Base-by-base conservation (phyloP, 2,113 vertebrate genomes). In the Thamnaconus septentrionalis region DNA sequence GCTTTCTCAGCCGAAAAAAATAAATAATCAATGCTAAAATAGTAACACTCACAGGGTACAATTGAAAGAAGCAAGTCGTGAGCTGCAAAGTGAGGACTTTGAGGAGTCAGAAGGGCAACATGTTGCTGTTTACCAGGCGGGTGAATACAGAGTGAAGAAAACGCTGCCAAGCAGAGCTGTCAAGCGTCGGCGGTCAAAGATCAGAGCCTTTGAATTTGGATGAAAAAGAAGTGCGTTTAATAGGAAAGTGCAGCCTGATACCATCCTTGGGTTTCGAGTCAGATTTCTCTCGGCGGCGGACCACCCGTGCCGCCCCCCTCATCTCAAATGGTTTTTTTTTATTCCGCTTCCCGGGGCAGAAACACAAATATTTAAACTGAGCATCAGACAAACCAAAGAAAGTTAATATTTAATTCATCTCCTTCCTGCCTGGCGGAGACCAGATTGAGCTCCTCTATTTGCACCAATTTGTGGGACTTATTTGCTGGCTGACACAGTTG, bases 1-100 rank as follows among this genome's bases (percentile, higher is more conserved):
- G 64, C 53, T 9, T 66, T 64, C 57, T 65, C 56, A 62, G 66
- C 75, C 74, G 81, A 82, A 73, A 83, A 83, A 31, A 31, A 31
- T 31, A 31, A 31, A 31, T 31, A 31, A 48, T 50, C 55, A 39
- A 59, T 57, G 53, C 76, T 56, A 66, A 86, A 86, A 86, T 88
- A 85, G 86, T 64, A 85, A 80, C 82, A 80, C 70, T 77, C 66
- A 57, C 59, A 85, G 66, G 80, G 73, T 79, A 74, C 82, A 85
- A 85, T 86, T 89, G 82, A 89, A 89, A 69, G 63, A 53, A 71
- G 73, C 61, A 62, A 82, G 74, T 68, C 56, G 47, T 57, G 56
- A 45, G 63, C 76, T 68, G 69, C 9, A 9, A 61, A 71, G 44
- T 53, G 53, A 82, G 68, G 73, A 81, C 64, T 74, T 75, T 72